Evolutionary conservation across 2,888 invertebrate genomes (phyloP).

Genomic region (Macrosoma leucophasiata): DNA sequence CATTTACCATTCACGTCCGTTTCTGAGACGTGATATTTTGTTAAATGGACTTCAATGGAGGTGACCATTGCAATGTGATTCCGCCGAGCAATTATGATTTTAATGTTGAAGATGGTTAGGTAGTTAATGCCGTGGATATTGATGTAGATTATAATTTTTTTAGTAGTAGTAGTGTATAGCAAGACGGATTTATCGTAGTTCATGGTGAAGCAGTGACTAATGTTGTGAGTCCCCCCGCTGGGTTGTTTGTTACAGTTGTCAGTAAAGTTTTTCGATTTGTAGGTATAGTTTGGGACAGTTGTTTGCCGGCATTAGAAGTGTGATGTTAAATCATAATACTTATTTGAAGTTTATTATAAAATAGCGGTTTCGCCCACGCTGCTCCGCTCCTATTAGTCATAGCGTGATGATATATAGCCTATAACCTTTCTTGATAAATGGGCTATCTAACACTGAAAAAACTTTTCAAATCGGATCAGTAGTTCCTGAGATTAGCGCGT

Average conservation of each 20-base stretch:
- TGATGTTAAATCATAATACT: conserved; percentile 10
- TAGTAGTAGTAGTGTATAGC: too few relatives aligned
- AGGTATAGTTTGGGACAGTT: background rate
- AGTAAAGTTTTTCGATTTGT: conserved; percentile 44
- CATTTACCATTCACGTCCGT: conserved; percentile 37
- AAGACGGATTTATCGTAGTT: too few relatives aligned
- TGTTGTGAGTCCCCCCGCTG: conserved; percentile 42
- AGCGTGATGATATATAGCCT: too few relatives aligned
- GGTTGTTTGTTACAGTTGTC: conserved; percentile 54
- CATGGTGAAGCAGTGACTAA: conserved; percentile 21
- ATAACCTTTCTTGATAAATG: too few relatives aligned
- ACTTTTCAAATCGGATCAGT: too few relatives aligned
- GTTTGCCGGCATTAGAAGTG: conserved; percentile 4
- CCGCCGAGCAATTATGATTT: conserved; percentile 11
- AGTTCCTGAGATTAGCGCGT: too few relatives aligned
- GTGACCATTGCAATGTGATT: conserved; percentile 6
- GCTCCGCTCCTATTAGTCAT: too few relatives aligned
- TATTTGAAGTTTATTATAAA: background rate
- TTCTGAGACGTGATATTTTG: conserved; percentile 35
- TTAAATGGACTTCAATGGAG: conserved; percentile 32
- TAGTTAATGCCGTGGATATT: too few relatives aligned
- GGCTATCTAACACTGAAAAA: too few relatives aligned
- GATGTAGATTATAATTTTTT: too few relatives aligned
- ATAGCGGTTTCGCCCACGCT: background rate
- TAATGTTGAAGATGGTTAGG: too few relatives aligned